Evolutionary conservation across 1,140 invertebrate species (phyloP).

Genomic region (Oedothorax gibbosus): DNA sequence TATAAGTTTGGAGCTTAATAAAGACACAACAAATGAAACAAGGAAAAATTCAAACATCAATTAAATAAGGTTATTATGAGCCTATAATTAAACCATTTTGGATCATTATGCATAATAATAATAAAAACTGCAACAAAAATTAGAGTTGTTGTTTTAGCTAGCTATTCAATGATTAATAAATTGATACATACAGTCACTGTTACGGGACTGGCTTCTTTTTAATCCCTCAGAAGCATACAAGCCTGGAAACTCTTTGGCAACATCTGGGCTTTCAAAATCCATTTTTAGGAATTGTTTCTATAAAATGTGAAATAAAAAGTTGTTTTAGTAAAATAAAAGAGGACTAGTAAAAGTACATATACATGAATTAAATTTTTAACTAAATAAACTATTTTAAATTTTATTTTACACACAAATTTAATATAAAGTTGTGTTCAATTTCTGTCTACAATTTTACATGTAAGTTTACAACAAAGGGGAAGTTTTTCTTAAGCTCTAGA

Average conservation of each 20-base stretch:
- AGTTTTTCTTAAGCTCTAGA: too few relatives aligned
- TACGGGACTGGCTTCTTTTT: conserved; percentile 76
- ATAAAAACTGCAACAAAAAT: not conserved
- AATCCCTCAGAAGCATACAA: conserved; percentile 83
- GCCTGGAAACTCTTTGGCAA: conserved; percentile 90
- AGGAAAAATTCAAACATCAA: not conserved
- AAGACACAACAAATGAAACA: not conserved
- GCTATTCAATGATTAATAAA: not conserved
- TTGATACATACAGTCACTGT: conserved; percentile 83
- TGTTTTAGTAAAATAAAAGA: not conserved
- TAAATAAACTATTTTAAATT: too few relatives aligned
- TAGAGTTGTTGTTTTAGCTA: not conserved
- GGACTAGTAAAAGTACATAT: not conserved
- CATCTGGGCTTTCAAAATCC: conserved; percentile 91
- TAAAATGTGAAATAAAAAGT: not conserved
- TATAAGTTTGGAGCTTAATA: not conserved
- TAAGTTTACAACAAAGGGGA: too few relatives aligned
- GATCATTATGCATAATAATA: not conserved
- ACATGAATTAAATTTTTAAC: too few relatives aligned
- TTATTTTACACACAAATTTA: too few relatives aligned
- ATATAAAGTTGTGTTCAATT: too few relatives aligned
- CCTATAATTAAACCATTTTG: not conserved
- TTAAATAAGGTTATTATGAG: not conserved
- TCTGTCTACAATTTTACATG: too few relatives aligned
- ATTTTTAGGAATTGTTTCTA: conserved; percentile 69